Base-by-base conservation (phyloP, 1,140 invertebrate genomes). In the Achroia grisella region DNA sequence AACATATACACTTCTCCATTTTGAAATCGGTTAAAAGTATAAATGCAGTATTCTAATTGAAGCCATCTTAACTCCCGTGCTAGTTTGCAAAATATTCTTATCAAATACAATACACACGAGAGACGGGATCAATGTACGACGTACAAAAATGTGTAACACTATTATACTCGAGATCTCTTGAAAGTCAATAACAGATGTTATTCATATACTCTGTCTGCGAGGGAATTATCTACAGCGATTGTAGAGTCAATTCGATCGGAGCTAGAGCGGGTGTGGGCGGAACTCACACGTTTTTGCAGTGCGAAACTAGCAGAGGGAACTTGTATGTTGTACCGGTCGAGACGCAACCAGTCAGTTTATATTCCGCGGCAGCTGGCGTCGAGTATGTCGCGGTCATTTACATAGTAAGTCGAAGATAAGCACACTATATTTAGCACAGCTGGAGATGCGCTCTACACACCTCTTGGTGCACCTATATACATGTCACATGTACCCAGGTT, bases 321-420 rank as follows among this genome's bases (percentile, higher is more conserved):
- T 54, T 49, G 61, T 60, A 61, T 34, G 34, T 54, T 48, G 48
- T 62, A 62, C 54, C 63, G 61, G 58, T 63, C 55, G 57, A 54
- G 62, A 49, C 55, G 57, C 52, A 61, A 49, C 53, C 60, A 66
- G 58, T 59, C 52, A 42, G 56, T 64, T 66, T 57, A 65, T 67
- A 67, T 71, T 76, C 76, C 56, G 71, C 73, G 55, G 72, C 76
- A 75, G 70, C 67, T 78, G 73, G 67, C 58, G 50, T 53, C 52
- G 62, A 44, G 66, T 68, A 68, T 71, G 68, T 71, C 69, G 69
- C 75, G 74, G 77, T 79, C 76, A 82, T 82, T 82, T 79, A 79
- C 77, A 81, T 81, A 82, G 67, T 79, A 79, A 79, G 70, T 73
- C 60, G 57, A 39, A 73, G 78, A 85, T 82, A 82, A 85, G 76